Base-by-base conservation (phyloP, 2,113 vertebrate genomes). In the Aythya baeri region DNA sequence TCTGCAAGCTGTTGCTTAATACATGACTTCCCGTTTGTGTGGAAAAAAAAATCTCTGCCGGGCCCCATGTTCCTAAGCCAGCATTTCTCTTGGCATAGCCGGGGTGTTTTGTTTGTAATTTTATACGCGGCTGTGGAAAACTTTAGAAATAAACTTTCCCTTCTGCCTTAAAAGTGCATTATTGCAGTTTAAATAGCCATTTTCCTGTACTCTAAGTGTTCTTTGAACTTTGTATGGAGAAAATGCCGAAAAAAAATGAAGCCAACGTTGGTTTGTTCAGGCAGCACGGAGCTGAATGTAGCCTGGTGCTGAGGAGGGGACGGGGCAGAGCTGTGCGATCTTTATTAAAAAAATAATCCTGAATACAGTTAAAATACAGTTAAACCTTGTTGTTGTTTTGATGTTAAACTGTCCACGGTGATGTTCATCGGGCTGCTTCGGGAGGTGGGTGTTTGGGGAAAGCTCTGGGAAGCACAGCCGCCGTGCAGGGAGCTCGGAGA, bases 21-120 rank as follows among this genome's bases (percentile, higher is more conserved):
- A 27, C 36, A 41, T 63, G 73, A 82, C 80, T 97, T 97, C 93
- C 88, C n/a, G 31, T 97, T 97, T 95, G 62, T 57, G 11, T 88
- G 91, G 90, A 95, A 96, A 74, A 49, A 44, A 65, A 86, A 67
- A 7, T n/a, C 34, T 76, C 59, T 58, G 62, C 74, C 20, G 63
- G 55, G 50, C n/a, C 26, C 9, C 65, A 29, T 34, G 32, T 57
- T 93, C 73, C 76, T 11, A 52, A 84, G 49, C 79, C 83, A 88
- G 86, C 38, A 3, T 75, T 83, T 96, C 85, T 70, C 68, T 91
- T 88, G 59, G 76, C 16, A 0, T 46, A 41, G 72, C 65, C 13
- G 0, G 2, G 22, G 36, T 26, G 54, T 50, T 75, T 68, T 52
- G 34, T 23, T 93, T 89, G 84, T 76, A 76, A 17, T 57, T 92